Evolutionary conservation across 1,140 invertebrate genomes (phyloP).

Genomic region (Drosophila leontia): DNA sequence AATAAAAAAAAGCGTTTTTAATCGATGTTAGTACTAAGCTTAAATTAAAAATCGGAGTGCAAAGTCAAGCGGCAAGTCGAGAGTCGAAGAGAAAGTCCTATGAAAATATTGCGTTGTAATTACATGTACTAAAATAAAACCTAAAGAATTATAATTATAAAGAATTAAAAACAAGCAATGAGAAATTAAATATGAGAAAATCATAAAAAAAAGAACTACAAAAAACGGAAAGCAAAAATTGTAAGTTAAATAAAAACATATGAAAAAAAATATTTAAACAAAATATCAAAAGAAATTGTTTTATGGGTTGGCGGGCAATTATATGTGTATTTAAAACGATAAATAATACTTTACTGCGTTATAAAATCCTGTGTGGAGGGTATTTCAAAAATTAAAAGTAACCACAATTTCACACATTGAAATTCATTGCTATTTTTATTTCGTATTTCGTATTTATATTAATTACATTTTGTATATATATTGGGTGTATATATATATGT

Average conservation of each 20-base stretch:
- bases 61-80: slow-evolving; percentile 16
- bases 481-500: slow-evolving; percentile 41
- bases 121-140: slow-evolving; percentile 53
- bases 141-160: slow-evolving; percentile 36
- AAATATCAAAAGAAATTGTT: slow-evolving; percentile 2
- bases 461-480: slow-evolving; percentile 52
- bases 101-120: slow-evolving; percentile 63
- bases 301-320: background rate
- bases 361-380: no score
- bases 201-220: slow-evolving; percentile 26
- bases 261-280: slow-evolving; percentile 43
- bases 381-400: background rate
- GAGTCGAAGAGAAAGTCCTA: slow-evolving; percentile 55
- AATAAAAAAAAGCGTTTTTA: background rate
- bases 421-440: slow-evolving; percentile 71
- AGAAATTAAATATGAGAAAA: slow-evolving; percentile 39
- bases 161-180: slow-evolving; percentile 28
- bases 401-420: slow-evolving; percentile 49
- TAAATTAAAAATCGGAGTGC: slow-evolving; percentile 2
- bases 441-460: slow-evolving; percentile 49
- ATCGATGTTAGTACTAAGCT: slow-evolving; percentile 4
- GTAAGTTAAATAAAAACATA: slow-evolving; percentile 74
- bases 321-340: background rate
- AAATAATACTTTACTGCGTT: background rate
- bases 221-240: slow-evolving; percentile 36